Base-by-base conservation (phyloP, 2,888 invertebrate species). In the Aporophyla nigra region DNA sequence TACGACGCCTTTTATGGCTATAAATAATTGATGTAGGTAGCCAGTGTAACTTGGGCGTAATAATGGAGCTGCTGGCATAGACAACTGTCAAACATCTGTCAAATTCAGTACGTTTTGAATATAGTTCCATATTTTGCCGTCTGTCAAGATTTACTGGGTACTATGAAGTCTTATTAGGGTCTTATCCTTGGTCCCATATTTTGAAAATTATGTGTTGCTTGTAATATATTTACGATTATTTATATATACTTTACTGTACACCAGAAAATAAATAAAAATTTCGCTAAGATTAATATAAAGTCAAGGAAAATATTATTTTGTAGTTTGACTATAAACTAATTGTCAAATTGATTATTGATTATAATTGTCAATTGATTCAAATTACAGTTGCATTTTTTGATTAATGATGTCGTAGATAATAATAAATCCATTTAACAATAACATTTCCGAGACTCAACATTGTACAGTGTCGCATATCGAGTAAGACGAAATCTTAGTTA, bases 1-100 rank as follows among this genome's bases (percentile, higher is more conserved):
- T 72, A 59, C 21, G 7, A 43, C 54, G 12, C 82, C 71, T 56
- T 85, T 70, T 76, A 82, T 27, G 71, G 83, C 1, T 58, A 1
- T 76, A 72, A n/a, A 82, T 72, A 24, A 76, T 51, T 66, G 68
- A 66, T 27, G 19, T 16, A 40, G 5, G n/a, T 67, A 49, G 14
- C 62, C 62, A 65, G 53, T 69, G 40, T 54, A 43, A 56, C 43
- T 54, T 75, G 46, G 19, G 0, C 56, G 21, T 24, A 16, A 16
- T 27, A 19, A 82, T 53, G 63, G 82, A 46, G 78, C 58, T 78
- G 51, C 10, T 53, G 21, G 53, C 27, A 21, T 33, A 81, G 56
- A 46, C 16, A 73, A 27, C 53, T 80, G 61, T 80, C 40, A 72
- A 21, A 10, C 4, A 24, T 33, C 21, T 58, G 33, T 65, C 51